A percentile compares a stretch with the other conserved stretches of the same genome.
These are phyloP conservation scores for Danio albolineatus DNA, from an alignment of 2,797 vertebrate genomes.

Conservation along the genomic window DNA sequence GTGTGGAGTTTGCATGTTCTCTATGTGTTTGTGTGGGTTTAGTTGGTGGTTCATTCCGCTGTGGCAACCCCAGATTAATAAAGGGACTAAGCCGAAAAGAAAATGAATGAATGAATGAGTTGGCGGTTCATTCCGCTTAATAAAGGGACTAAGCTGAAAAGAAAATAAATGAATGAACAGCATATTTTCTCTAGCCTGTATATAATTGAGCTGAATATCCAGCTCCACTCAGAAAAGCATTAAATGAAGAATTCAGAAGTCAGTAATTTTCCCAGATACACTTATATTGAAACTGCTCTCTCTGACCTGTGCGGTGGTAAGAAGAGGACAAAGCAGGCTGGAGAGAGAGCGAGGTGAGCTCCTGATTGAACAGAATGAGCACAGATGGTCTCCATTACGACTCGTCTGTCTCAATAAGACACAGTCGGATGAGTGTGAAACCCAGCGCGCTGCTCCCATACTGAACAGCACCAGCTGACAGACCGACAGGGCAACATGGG, in stretches of 20 bases:
- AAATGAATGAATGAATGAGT: no score
- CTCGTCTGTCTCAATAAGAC: slow-evolving; percentile 73
- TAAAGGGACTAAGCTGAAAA: no score
- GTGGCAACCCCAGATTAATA: no score
- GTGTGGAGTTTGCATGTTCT: no score
- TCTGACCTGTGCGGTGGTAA: slow-evolving; percentile 13
- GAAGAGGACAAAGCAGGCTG: slow-evolving; percentile 9
- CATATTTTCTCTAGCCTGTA: no score
- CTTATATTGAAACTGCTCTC: slow-evolving; percentile 60
- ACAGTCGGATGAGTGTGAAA: slow-evolving; percentile 65
- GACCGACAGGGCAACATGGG: slow-evolving; percentile 22
- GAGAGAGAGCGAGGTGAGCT: slow-evolving; percentile 36
- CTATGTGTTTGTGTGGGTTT: no score
- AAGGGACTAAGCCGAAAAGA: no score
- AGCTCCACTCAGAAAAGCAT: background rate
- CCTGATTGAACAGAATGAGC: slow-evolving; percentile 64
- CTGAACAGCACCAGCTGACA: slow-evolving; percentile 45
- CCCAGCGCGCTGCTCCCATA: slow-evolving; percentile 38
- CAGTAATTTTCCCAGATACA: slow-evolving; percentile 56
- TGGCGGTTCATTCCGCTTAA: no score
- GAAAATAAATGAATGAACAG: no score
- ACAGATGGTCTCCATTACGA: slow-evolving; percentile 79
- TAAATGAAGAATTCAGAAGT: background rate
- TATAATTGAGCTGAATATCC: background rate
- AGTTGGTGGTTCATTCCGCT: no score